Conservation (phyloP, 2,113 vertebrate genomes). For the Lampris incognitus region DNA sequence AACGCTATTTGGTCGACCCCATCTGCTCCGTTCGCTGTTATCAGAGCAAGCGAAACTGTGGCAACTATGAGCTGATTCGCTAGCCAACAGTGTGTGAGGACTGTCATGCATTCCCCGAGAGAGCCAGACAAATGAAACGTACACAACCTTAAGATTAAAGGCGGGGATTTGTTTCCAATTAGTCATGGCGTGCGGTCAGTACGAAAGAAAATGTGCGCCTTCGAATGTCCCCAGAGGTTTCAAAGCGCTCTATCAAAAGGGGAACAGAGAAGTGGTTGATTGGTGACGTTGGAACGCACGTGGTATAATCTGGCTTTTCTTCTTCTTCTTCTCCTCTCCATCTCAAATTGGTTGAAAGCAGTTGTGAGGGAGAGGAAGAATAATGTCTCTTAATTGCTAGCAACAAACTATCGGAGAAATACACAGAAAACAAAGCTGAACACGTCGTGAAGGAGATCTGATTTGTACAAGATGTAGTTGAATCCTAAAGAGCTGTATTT, state of each 20-base stretch:
- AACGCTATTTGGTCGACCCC: neutral
- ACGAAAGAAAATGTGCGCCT: constrained; percentile 40
- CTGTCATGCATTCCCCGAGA: constrained; percentile 22
- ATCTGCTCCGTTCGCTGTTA: constrained; percentile 29
- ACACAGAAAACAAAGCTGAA: constrained; percentile 17
- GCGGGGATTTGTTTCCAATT: constrained; percentile 69
- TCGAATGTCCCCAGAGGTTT: constrained; percentile 61
- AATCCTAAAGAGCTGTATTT: constrained; percentile 3
- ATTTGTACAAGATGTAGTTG: neutral
- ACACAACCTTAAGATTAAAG: constrained; percentile 34
- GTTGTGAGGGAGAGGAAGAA: neutral
- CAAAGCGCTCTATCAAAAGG: constrained; percentile 60
- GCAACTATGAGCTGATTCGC: constrained; percentile 53
- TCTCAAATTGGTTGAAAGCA: neutral
- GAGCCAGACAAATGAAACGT: constrained; percentile 21
- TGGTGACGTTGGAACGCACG: constrained; percentile 24
- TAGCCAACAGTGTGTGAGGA: constrained; percentile 47
- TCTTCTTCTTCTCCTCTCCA: neutral
- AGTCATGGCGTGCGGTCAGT: constrained; percentile 50
- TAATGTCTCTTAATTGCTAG: constrained; percentile 26
- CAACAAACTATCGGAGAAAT: constrained; percentile 17
- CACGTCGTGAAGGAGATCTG: neutral
- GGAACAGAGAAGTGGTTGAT: constrained; percentile 38
- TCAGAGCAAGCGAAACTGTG: constrained; percentile 27
- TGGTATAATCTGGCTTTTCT: neutral